These are phyloP conservation scores for Cantharis nigra DNA, from an alignment of 2,888 invertebrate species.

Conservation along the genomic window DNA sequence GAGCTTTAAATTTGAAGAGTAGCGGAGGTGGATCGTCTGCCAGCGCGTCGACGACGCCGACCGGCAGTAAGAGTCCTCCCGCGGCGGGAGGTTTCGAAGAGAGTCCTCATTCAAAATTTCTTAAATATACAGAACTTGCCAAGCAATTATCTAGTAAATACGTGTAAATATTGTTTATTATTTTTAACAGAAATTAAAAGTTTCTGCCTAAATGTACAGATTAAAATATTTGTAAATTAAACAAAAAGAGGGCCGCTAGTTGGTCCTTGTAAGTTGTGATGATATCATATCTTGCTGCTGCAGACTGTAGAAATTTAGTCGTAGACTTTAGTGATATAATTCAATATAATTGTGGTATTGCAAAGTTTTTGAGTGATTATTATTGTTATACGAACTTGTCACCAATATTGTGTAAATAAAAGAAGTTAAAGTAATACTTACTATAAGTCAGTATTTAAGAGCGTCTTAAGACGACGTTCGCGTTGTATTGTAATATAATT, in stretches of 20 bases:
- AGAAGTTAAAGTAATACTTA: conserved; percentile 12
- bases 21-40: conserved; percentile 38
- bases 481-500: conserved; percentile 22
- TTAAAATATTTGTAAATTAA: conserved; percentile 27
- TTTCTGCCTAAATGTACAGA: conserved; percentile 30
- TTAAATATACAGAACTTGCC: conserved; percentile 97
- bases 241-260: conserved; percentile 40
- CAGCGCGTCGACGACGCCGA: conserved; percentile 24
- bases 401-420: conserved; percentile 46
- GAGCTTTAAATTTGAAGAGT: conserved; percentile 37
- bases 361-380: conserved; percentile 52
- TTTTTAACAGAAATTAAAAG: conserved; percentile 11
- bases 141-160: conserved; percentile 98
- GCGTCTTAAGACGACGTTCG: conserved; percentile 38
- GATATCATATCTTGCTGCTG: conserved; percentile 78
- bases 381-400: conserved; percentile 53
- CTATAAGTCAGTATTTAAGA: conserved; percentile 55
- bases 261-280: conserved; percentile 66
- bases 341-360: conserved; percentile 46
- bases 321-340: conserved; percentile 32
- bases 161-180: conserved; percentile 63
- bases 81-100: conserved; percentile 73
- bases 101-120: conserved; percentile 95
- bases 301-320: conserved; percentile 44
- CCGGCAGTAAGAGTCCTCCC: conserved; percentile 52